Conservation (phyloP, 2,797 vertebrate genomes). For the Sebastes taczanowskii region DNA sequence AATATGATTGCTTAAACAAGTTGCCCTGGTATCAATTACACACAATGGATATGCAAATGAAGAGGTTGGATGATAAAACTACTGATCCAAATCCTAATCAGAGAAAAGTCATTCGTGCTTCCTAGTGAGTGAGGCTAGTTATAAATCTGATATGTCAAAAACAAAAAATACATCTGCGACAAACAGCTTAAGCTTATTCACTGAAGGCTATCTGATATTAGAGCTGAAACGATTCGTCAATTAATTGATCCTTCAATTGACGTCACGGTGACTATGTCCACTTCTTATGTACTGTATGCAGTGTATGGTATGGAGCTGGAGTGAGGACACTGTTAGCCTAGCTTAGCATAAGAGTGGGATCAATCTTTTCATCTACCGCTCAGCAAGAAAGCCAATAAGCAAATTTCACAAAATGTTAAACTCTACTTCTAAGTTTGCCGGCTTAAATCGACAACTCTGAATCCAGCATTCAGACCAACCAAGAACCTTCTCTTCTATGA, state of each 20-base stretch:
- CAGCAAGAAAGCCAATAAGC: neutral
- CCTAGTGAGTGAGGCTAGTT: neutral
- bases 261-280: too few species aligned
- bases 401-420: neutral
- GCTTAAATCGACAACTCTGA: neutral
- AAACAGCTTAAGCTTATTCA: neutral
- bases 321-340: neutral
- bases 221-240: neutral
- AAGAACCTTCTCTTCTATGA: neutral
- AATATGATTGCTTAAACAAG: neutral
- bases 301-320: neutral
- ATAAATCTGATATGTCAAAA: neutral
- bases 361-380: neutral
- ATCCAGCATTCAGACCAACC: neutral
- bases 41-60: neutral
- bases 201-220: neutral
- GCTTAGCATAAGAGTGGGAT: neutral
- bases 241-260: neutral
- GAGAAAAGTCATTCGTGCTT: neutral
- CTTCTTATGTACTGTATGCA: too few species aligned
- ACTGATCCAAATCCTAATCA: neutral
- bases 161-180: neutral
- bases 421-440: neutral
- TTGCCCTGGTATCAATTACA: neutral
- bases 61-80: neutral